Percentiles rank a stretch among this genome's conserved stretches.
Evolutionary conservation across 92 coral and sea anemone genomes (phyloP).

Genomic region (Epizoanthus rinbou): DNA sequence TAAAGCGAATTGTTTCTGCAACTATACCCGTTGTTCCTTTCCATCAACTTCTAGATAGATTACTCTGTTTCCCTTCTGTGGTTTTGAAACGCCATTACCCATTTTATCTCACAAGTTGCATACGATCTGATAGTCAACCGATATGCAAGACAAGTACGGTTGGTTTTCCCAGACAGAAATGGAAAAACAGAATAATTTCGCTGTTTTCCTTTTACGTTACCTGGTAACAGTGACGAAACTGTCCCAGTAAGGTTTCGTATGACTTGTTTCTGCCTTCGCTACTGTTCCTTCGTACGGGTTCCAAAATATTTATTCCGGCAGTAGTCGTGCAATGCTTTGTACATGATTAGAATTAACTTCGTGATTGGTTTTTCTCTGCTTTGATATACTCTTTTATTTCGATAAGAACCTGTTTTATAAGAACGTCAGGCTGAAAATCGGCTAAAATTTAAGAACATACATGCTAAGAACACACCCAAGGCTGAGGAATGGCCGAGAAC

Average conservation of each 20-base stretch:
- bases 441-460: too few species aligned
- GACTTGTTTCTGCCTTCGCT: not conserved
- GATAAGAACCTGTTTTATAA: too few species aligned
- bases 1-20: not conserved
- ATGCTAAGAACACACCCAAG: too few species aligned
- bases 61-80: not conserved
- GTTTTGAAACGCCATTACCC: slow-evolving; percentile 28
- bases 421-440: too few species aligned
- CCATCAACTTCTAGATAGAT: slow-evolving; percentile 40
- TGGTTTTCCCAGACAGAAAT: not conserved
- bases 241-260: too few species aligned
- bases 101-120: not conserved
- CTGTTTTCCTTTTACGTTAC: not conserved
- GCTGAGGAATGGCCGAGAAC: too few species aligned
- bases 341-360: not conserved
- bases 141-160: not conserved
- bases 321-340: not conserved
- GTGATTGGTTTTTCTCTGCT: slow-evolving; percentile 20
- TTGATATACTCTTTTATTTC: too few species aligned
- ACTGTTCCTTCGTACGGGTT: slow-evolving; percentile 11
- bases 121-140: too few species aligned
- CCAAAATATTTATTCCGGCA: not conserved
- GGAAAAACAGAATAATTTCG: not conserved
- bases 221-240: not conserved
- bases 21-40: slow-evolving; percentile 25